Conservation (phyloP, 2,113 vertebrate species). For the rat (Rattus norvegicus) region DNA sequence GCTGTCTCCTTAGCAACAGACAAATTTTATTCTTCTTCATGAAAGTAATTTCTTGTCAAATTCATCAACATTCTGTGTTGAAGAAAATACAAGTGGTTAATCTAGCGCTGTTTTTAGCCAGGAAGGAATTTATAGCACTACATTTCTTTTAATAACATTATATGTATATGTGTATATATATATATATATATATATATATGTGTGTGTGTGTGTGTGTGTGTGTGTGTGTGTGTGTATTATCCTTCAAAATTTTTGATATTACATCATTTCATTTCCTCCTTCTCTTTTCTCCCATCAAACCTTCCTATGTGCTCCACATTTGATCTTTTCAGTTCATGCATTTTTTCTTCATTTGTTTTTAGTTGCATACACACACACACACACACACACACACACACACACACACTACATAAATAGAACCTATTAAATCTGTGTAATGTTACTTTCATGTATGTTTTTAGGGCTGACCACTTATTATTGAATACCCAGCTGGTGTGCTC, state of each 20-base stretch:
- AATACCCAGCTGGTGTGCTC: neutral
- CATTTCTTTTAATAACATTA: neutral
- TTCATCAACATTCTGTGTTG: neutral
- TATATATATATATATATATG: neutral
- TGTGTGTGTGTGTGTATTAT: no score
- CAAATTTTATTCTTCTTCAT: slow-evolving; percentile 23
- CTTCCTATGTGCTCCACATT: neutral
- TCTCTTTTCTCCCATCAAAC: neutral
- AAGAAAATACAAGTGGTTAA: slow-evolving; percentile 30
- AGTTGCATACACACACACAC: neutral
- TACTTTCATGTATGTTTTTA: neutral
- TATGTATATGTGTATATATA: neutral
- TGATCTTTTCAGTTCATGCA: neutral
- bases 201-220: no score
- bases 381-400: neutral
- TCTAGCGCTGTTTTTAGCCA: neutral
- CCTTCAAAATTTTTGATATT: neutral
- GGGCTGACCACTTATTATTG: neutral
- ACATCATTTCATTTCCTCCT: neutral
- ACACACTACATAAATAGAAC: neutral
- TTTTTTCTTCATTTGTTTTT: neutral
- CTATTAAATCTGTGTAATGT: neutral
- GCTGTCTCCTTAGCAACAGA: slow-evolving; percentile 29
- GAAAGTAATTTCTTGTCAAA: slow-evolving; percentile 36
- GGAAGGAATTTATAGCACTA: neutral